Percentiles rank a stretch among this genome's conserved stretches.
These are phyloP conservation scores for Trachops cirrhosus DNA, from an alignment of 2,797 vertebrate species.

Conservation along the genomic window DNA sequence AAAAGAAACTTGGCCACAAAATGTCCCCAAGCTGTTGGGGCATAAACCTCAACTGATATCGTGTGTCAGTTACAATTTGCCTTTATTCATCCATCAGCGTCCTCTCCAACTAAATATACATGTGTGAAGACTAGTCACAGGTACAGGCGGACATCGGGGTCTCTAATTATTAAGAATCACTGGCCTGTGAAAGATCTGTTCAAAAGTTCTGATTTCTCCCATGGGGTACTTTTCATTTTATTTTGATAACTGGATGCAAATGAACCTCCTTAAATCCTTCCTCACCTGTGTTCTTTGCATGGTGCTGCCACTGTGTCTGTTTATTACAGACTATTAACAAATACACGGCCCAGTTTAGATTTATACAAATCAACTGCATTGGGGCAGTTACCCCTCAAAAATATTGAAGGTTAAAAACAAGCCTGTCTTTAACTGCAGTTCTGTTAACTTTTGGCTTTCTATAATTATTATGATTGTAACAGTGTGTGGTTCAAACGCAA, in stretches of 20 bases:
- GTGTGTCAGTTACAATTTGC: conserved; percentile 41
- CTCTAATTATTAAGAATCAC: conserved; percentile 47
- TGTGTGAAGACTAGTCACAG: conserved; percentile 7
- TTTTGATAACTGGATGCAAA: conserved; percentile 77
- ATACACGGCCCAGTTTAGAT: conserved; percentile 62
- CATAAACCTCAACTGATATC: conserved; percentile 15
- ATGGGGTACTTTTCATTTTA: conserved; percentile 70
- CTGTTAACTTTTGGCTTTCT: conserved; percentile 25
- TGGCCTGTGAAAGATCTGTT: conserved; percentile 54
- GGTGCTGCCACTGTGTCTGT: conserved; percentile 46
- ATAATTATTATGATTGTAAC: not conserved
- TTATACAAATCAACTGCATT: conserved; percentile 70
- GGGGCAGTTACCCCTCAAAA: not conserved
- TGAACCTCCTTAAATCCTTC: conserved; percentile 16
- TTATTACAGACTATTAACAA: conserved; percentile 69
- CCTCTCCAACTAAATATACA: conserved; percentile 51
- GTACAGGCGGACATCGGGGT: not conserved
- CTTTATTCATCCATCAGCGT: conserved; percentile 42
- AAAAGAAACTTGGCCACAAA: conserved; percentile 47
- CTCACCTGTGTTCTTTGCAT: conserved; percentile 72
- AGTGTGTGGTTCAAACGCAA: not conserved
- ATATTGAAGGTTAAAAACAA: conserved; percentile 40
- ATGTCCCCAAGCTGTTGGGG: conserved; percentile 12
- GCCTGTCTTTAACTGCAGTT: not conserved
- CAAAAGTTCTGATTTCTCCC: conserved; percentile 62